Evolutionary conservation across 1,140 invertebrate species (phyloP), one percentile per base, ranked within the genome.

Genomic region (Ostrea denselamellosa): DNA sequence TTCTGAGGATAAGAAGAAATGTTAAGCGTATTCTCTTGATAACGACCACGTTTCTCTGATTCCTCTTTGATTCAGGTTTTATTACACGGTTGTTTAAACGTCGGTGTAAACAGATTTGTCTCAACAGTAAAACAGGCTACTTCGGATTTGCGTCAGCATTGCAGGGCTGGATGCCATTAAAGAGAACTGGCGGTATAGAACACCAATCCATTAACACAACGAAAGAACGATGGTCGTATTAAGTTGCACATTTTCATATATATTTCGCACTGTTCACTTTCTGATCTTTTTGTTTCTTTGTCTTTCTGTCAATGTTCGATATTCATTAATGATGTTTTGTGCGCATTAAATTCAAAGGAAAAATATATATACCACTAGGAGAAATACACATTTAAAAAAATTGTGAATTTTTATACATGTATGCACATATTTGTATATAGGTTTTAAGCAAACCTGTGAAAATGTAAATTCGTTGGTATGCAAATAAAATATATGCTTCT

Each of bases 21-120:
- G 58, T 14, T 0, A 62, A 62, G 58, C 0, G 8, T 28, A 28
- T 3, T 12, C 22, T 25, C 12, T 5, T 12, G 68, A 77, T 77
- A 77, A 34, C 28, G 22, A 34, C 22, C 12, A 25, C 8, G 14
- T 77, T 77, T 25, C 22, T 71, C 28, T 17, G 12, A 12, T 34
- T 77, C 25, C 68, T 25, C 28, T 77, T 77, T 77, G 14, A 10
- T 14, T 62, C 17, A 17, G 28, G 14, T 77, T 77, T 34, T 77
- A 77, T 77, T 77, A 77, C 25, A 25, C 25, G 28, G 25, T 4
- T 77, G 22, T 77, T 77, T 34, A 25, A 77, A 25, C 14, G 25
- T 71, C 22, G 25, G 68, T 8, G 28, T 77, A 77, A 77, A 77
- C 68, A 77, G 25, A 77, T 77, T 25, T 77, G 68, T 77, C 28